Percentiles rank a stretch among this genome's conserved stretches.
phyloP scores from a whole-genome alignment of 2,797 vertebrate genomes.

The Notamacropus eugenii region DNA sequence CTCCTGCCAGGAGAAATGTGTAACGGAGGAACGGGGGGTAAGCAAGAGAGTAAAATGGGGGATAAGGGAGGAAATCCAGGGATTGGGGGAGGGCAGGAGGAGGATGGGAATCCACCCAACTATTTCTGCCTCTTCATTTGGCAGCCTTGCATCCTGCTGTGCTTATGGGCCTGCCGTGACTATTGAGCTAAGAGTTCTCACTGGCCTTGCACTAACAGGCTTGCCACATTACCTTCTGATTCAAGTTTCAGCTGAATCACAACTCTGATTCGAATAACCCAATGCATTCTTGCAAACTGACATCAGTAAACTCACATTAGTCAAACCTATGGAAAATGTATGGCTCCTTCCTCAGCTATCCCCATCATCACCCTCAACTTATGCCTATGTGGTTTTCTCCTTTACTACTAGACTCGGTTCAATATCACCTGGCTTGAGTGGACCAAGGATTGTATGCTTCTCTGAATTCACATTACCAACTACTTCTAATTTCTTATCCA shows the following conservation, averaged over 20 bases:
- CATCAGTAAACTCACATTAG: constrained; percentile 75
- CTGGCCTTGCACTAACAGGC: constrained; percentile 70
- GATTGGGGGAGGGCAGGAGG: constrained; percentile 30
- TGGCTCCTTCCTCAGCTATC: constrained; percentile 65
- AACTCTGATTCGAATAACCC: constrained; percentile 81
- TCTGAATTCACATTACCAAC: neutral
- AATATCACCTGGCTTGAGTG: neutral
- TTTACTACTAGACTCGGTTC: neutral
- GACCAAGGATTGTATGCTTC: neutral
- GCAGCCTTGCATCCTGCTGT: constrained; percentile 73
- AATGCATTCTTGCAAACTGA: constrained; percentile 68
- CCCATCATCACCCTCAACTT: constrained; percentile 54
- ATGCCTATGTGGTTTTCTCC: neutral
- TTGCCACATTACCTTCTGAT: constrained; percentile 76
- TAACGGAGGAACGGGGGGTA: constrained; percentile 5
- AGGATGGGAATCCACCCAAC: constrained; percentile 26
- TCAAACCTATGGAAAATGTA: constrained; percentile 54
- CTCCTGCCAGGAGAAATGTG: constrained; percentile 16
- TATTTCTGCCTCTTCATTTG: constrained; percentile 72
- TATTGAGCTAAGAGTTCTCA: constrained; percentile 76
- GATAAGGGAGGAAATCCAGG: neutral
- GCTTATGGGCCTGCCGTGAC: constrained; percentile 81
- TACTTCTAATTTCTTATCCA: constrained; percentile 7
- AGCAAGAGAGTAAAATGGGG: neutral
- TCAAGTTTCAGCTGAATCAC: constrained; percentile 78